Evolutionary conservation across 2,888 invertebrate species (phyloP).

Genomic region (Eupeodes latifasciatus): DNA sequence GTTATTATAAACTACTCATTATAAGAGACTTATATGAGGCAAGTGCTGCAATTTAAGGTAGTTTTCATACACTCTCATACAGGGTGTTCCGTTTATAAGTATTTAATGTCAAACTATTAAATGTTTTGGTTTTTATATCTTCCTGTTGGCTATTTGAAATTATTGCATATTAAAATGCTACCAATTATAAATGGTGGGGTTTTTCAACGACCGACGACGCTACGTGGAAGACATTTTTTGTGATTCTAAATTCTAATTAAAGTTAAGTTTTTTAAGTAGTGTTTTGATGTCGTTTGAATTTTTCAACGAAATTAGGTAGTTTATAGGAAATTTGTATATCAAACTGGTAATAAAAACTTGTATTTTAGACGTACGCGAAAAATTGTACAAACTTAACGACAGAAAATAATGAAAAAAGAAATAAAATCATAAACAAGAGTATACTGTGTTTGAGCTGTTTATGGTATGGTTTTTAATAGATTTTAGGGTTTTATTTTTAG

Average conservation of each 20-base stretch:
- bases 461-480: no score
- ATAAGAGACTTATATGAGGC: not conserved
- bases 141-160: not conserved
- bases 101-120: conserved; percentile 23
- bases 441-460: no score
- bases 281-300: not conserved
- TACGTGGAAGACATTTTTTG: not conserved
- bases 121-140: not conserved
- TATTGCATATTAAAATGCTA: not conserved
- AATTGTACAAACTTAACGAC: not conserved
- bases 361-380: not conserved
- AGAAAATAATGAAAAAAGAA: not conserved
- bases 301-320: not conserved
- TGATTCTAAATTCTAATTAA: not conserved
- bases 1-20: conserved; percentile 17
- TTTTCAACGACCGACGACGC: not conserved
- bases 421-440: not conserved
- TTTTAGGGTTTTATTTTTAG: no score
- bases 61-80: not conserved
- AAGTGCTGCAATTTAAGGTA: not conserved
- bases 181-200: not conserved
- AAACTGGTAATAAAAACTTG: not conserved
- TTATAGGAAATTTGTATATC: not conserved
- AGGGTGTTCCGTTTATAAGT: conserved; percentile 19
- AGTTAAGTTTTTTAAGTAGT: not conserved